Evolutionary conservation across 2,888 invertebrate species (phyloP), one percentile per base, ranked within the genome.

Genomic region (Morpho achilles): DNA sequence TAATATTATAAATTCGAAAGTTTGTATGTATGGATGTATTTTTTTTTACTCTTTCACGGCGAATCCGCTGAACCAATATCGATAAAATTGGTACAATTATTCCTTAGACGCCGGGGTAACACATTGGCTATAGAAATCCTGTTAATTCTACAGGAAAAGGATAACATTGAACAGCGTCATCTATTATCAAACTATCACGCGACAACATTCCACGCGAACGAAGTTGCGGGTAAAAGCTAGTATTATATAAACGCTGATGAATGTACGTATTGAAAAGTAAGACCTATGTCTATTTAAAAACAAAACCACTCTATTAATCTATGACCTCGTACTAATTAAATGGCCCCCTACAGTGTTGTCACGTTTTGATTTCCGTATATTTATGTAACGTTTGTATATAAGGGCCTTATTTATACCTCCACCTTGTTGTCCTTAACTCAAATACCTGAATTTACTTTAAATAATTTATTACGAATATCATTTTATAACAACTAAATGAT

Each of bases 331-430:
- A 41, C 57, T 58, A 59, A 61, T 63, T 62, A 58, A 59, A 44
- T 51, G 43, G 44, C 8, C 23, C 50, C 43, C 8, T 8, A 40
- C 50, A 53, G 49, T 40, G 45, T 54, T 62, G 50, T 58, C 56
- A 62, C 64, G 56, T 58, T 59, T 55, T 53, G 42, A 45, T 62
- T 67, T 67, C 67, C 67, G 60, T 63, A 53, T 60, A 53, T 50
- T 52, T 56, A 48, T 50, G 44, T 53, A 57, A 57, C 54, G 50
- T 42, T 41, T 61, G 23, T 52, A 57, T 32, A 32, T 32, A 53
- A 57, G 56, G 50, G 43, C 44, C 46, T 9, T 49, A 45, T 45
- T 45, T 44, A 50, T 51, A 50, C 52, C 44, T 16, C n/a, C 22
- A 52, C 7, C 42, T 56, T 43, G 59, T 16, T 43, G 60, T 62